phyloP scores from a whole-genome alignment of 37 sponge, comb jelly and placozoan species.

The Theonella swinhoei region DNA sequence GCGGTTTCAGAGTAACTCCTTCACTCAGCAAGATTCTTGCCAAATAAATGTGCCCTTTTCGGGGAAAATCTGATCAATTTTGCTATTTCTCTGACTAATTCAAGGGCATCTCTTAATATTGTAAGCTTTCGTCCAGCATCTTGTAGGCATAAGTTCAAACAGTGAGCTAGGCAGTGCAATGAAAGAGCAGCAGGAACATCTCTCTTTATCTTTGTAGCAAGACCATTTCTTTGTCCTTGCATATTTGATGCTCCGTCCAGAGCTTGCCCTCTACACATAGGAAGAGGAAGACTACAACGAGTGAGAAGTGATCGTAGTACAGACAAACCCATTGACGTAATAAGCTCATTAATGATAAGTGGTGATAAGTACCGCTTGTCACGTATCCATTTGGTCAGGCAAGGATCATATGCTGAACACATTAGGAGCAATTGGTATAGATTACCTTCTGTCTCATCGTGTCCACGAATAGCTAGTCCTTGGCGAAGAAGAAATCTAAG shows the following conservation, averaged over 20 bases:
- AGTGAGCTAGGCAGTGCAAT: constrained; percentile 76
- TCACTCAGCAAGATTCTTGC: constrained; percentile 11
- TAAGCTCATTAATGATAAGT: too few relatives aligned
- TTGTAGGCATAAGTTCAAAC: constrained; percentile 67
- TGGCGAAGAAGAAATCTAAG: constrained; percentile 14
- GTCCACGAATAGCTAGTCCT: constrained; percentile 28
- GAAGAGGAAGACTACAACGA: too few relatives aligned
- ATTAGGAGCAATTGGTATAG: constrained; percentile 12
- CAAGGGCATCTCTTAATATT: constrained; percentile 49
- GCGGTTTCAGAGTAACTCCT: constrained; percentile 34
- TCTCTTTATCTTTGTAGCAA: constrained; percentile 53
- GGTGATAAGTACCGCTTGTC: too few relatives aligned
- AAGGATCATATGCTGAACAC: neutral
- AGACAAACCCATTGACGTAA: too few relatives aligned
- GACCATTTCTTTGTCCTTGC: constrained; percentile 50
- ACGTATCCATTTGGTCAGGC: too few relatives aligned
- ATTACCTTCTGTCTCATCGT: constrained; percentile 29
- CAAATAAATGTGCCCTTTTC: constrained; percentile 47
- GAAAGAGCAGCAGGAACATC: constrained; percentile 61
- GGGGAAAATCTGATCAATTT: constrained; percentile 57
- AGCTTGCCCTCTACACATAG: too few relatives aligned
- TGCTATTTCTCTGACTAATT: constrained; percentile 48
- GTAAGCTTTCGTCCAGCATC: constrained; percentile 43
- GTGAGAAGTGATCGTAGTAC: too few relatives aligned
- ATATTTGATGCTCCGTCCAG: too few relatives aligned